Evolutionary conservation across 2,797 vertebrate species (phyloP), one percentile per base, ranked within the genome.

Genomic region (Lophius americanus): DNA sequence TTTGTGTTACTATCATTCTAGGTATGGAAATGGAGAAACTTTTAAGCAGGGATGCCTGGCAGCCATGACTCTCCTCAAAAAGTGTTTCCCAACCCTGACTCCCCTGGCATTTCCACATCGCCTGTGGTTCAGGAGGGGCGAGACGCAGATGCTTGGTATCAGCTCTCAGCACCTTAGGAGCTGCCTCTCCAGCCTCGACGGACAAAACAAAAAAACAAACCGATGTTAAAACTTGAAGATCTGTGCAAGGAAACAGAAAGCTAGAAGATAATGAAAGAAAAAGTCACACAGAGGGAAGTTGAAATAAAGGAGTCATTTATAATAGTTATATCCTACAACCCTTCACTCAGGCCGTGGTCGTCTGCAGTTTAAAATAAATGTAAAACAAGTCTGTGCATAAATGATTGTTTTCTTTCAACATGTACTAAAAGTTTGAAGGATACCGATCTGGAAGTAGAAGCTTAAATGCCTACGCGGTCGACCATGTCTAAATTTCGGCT

Each of bases 111-210:
- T 69, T 86, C 77, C 32, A n/a, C 62, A 78, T 68, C 74, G 71
- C 54, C 60, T 60, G 81, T 59, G 90, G 86, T 85, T 77, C 47
- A 46, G 73, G 33, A 13, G 64, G 79, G 23, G 60, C 71, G 68
- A 84, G 47, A 61, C 81, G 70, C 88, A 91, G 77, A 92, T 88
- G 89, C 81, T 90, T 88, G 50, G n/a, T 64, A 88, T 92, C 64
- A 44, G 48, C 69, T 43, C 68, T 72, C 57, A 70, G 71, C 54
- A 72, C 78, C 56, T 75, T 86, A 84, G 83, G 80, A 64, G 64
- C 51, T 64, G 60, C 70, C 70, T 82, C 48, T 44, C 76, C 49
- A 60, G 69, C 80, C 85, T 78, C 84, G 75, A 71, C 1, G 39
- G 44, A 72, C 43, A 12, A 44, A 10, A 44, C 73, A 70, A 63